Percentiles rank a stretch among this genome's conserved stretches.
phyloP scores from a whole-genome alignment of 2,113 vertebrate species.

The Cavia aperea region DNA sequence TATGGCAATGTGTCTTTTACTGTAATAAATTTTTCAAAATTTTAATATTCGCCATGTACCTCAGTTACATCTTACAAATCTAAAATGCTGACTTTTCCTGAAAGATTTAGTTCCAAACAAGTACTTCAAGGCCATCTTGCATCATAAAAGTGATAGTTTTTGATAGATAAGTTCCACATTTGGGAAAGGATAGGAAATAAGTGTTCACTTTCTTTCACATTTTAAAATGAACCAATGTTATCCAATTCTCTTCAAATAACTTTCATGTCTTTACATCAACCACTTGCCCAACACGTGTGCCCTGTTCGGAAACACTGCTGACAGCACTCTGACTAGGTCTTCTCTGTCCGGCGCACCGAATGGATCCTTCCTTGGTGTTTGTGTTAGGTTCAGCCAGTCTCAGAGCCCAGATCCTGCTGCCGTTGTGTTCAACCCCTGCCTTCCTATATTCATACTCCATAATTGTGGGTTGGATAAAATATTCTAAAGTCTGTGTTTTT shows the following conservation, averaged over 20 bases:
- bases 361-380: not conserved
- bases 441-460: not conserved
- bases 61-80: not conserved
- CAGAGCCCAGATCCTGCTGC: not conserved
- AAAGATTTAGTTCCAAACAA: not conserved
- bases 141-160: not conserved
- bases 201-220: not conserved
- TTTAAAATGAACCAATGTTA: not conserved
- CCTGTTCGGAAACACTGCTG: not conserved
- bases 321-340: not conserved
- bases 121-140: not conserved
- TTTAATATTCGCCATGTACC: not conserved
- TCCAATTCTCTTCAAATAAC: not conserved
- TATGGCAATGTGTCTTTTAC: not conserved
- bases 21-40: not conserved
- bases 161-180: slow-evolving; percentile 8
- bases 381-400: not conserved
- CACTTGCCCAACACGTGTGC: not conserved
- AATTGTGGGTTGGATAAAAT: not conserved
- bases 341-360: no score
- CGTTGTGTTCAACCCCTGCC: not conserved
- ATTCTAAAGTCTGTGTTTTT: not conserved
- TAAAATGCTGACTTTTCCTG: not conserved
- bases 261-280: not conserved
- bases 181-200: not conserved